A percentile compares a stretch with the other conserved stretches of the same genome.
phyloP scores from a whole-genome alignment of 1,140 invertebrate species.

The Penaeus chinensis region DNA sequence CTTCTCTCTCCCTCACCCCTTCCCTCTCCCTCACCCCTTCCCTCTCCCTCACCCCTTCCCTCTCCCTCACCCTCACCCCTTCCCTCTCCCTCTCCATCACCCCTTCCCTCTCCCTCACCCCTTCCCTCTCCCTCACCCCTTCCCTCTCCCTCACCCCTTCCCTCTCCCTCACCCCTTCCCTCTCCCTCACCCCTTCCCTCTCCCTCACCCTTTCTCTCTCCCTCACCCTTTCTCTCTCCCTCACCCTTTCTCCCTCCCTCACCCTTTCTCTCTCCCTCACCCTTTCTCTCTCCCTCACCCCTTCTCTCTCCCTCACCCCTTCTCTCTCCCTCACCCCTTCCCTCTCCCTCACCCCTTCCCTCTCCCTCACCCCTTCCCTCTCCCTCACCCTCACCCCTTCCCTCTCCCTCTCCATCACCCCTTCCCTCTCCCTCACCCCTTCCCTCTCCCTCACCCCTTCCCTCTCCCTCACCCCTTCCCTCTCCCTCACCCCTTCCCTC shows the following conservation, averaged over 20 bases:
- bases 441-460: background rate
- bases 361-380: background rate
- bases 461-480: background rate
- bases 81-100: background rate
- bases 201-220: background rate
- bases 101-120: background rate
- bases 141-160: too few species aligned
- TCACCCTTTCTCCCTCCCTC: background rate
- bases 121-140: too few species aligned
- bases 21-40: background rate
- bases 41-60: too few species aligned
- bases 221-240: background rate
- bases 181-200: too few species aligned
- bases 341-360: background rate
- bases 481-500: background rate
- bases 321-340: background rate
- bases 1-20: conserved; percentile 17
- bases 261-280: background rate
- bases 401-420: background rate
- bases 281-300: too few species aligned
- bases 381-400: background rate
- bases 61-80: background rate
- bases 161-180: too few species aligned
- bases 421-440: background rate
- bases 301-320: too few species aligned